phyloP scores from a whole-genome alignment of 1,140 invertebrate genomes.

The Goniozus legneri region DNA sequence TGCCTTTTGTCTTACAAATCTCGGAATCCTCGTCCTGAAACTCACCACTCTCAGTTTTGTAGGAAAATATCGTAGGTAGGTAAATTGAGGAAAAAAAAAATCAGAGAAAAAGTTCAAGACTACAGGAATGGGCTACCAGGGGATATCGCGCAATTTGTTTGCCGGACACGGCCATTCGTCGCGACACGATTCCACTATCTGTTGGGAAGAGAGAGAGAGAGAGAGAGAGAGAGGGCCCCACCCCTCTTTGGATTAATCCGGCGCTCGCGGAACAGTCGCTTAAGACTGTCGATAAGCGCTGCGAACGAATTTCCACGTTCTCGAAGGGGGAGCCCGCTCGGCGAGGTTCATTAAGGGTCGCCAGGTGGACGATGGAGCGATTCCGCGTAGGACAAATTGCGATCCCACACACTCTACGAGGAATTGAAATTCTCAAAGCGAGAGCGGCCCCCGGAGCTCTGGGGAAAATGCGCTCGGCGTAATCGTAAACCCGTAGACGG shows the following conservation, averaged over 20 bases:
- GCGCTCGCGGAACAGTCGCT: conserved; percentile 9
- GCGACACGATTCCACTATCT: conserved; percentile 31
- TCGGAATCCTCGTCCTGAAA: conserved; percentile 20
- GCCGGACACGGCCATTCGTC: conserved; percentile 50
- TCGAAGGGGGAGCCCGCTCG: no score
- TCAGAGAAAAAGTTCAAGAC: conserved; percentile 18
- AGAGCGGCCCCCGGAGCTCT: background rate
- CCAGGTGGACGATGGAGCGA: conserved; percentile 30
- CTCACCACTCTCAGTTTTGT: no score
- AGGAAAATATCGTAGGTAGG: no score
- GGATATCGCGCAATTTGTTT: conserved; percentile 53
- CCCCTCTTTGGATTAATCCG: conserved; percentile 4
- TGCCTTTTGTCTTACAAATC: conserved; percentile 36
- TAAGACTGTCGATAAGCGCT: conserved; percentile 35
- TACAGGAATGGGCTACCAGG: conserved; percentile 14
- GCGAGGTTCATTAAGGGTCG: conserved; percentile 37
- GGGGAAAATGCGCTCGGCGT: background rate
- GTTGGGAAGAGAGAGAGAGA: no score
- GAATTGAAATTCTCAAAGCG: no score
- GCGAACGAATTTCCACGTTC: conserved; percentile 35
- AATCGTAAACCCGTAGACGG: no score
- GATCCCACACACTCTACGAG: no score
- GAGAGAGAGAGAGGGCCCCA: no score
- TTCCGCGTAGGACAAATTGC: conserved; percentile 35
- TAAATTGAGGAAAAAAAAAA: conserved; percentile 1